These are phyloP conservation scores for Zootoca vivipara DNA, from an alignment of 2,113 vertebrate genomes.

Conservation along the genomic window DNA sequence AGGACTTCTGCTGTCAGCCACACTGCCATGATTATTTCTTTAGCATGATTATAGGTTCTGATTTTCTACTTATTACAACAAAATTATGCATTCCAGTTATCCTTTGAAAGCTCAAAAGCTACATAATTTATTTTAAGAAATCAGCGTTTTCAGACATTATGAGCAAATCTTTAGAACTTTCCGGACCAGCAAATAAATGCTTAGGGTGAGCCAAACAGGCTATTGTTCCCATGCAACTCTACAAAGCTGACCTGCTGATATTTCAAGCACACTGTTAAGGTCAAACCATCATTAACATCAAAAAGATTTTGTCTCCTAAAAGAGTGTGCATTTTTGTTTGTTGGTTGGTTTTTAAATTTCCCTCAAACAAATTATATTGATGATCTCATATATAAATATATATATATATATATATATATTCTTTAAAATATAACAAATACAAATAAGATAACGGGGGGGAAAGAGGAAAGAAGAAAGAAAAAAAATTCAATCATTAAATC, in stretches of 20 bases:
- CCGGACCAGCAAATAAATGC: background rate
- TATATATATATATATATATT: too few relatives aligned
- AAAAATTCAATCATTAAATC: too few relatives aligned
- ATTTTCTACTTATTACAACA: background rate
- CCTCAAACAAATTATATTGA: constrained; percentile 17
- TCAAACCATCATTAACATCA: background rate
- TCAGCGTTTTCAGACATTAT: background rate
- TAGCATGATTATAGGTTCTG: background rate
- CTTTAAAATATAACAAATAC: too few relatives aligned
- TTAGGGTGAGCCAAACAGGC: background rate
- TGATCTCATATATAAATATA: too few relatives aligned
- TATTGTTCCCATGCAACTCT: background rate
- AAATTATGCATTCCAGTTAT: background rate
- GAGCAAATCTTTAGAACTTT: background rate
- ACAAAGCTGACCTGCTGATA: background rate
- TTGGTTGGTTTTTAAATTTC: background rate
- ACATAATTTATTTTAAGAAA: background rate
- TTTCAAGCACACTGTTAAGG: background rate
- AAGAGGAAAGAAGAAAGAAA: too few relatives aligned
- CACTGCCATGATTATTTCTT: background rate
- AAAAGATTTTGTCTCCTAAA: background rate
- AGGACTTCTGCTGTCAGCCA: background rate
- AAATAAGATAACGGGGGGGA: too few relatives aligned
- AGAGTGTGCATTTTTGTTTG: background rate
- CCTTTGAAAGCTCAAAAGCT: background rate